Percentiles rank a stretch among this genome's conserved stretches.
Conservation (phyloP, 2,888 invertebrate species). For the Lagria hirta region DNA sequence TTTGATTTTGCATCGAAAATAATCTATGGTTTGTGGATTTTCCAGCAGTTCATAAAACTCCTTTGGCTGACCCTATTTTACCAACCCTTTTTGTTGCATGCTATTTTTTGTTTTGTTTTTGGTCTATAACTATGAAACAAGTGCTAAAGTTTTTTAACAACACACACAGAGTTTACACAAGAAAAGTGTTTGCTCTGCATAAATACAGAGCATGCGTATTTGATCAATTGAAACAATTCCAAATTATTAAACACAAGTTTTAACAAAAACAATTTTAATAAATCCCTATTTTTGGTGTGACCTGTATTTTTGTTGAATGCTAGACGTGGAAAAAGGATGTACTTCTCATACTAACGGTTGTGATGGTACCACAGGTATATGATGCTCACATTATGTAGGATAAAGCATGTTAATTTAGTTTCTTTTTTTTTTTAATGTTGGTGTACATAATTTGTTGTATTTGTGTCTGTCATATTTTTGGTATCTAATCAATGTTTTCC, state of each 20-base stretch:
- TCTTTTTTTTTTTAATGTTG: too few species aligned
- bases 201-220: too few species aligned
- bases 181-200: too few species aligned
- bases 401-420: constrained; percentile 19
- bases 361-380: constrained; percentile 84
- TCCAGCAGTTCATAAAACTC: constrained; percentile 32
- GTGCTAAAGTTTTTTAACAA: too few species aligned
- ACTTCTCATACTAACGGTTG: constrained; percentile 91
- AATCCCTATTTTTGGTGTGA: constrained; percentile 54
- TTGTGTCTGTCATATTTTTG: constrained; percentile 2
- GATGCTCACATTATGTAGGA: constrained; percentile 27
- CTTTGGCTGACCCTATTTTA: constrained; percentile 22
- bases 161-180: too few species aligned
- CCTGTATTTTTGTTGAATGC: constrained; percentile 64
- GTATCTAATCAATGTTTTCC: constrained; percentile 23
- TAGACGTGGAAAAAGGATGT: constrained; percentile 85
- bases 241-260: too few species aligned
- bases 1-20: constrained; percentile 1
- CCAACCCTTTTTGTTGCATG: constrained; percentile 28
- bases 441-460: too few species aligned
- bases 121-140: too few species aligned
- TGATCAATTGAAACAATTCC: too few species aligned
- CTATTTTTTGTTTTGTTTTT: constrained; percentile 3
- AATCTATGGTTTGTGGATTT: constrained; percentile 9
- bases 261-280: constrained; percentile 15